A percentile compares a stretch with the other conserved stretches of the same genome.
These are phyloP conservation scores for Phyllotreta cruciferae DNA, from an alignment of 2,888 invertebrate species.

Conservation along the genomic window DNA sequence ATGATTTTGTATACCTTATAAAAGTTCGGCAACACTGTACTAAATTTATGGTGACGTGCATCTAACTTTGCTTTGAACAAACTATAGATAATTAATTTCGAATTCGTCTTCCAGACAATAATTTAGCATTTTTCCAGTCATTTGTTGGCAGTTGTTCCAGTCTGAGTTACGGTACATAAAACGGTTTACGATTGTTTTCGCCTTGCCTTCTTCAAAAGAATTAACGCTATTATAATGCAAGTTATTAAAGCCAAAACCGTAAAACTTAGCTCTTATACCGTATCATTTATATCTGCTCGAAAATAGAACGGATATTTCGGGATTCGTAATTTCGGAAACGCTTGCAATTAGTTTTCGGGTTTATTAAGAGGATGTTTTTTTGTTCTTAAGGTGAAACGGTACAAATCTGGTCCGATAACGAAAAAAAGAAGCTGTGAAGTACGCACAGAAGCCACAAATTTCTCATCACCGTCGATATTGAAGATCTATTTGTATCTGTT, in stretches of 20 bases:
- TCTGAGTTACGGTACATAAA: conserved; percentile 36
- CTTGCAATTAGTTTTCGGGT: too few species aligned
- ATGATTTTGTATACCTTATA: too few species aligned
- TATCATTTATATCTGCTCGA: not conserved
- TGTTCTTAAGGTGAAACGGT: too few species aligned
- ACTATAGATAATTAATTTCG: too few species aligned
- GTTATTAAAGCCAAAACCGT: conserved; percentile 28
- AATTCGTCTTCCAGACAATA: too few species aligned
- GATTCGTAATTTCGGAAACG: too few species aligned
- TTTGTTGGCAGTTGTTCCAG: not conserved
- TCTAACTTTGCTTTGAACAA: too few species aligned
- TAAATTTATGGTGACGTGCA: too few species aligned
- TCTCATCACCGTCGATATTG: conserved; percentile 48
- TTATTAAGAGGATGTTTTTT: too few species aligned
- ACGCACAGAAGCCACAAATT: conserved; percentile 44
- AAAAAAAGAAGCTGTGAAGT: conserved; percentile 34
- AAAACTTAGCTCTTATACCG: conserved; percentile 18
- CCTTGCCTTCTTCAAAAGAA: conserved; percentile 26
- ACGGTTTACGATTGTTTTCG: conserved; percentile 26
- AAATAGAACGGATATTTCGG: conserved; percentile 8
- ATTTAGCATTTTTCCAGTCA: too few species aligned
- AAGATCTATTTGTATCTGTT: conserved; percentile 42
- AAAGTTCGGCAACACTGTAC: too few species aligned
- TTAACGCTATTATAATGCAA: conserved; percentile 21
- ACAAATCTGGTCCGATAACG: too few species aligned